phyloP scores from a whole-genome alignment of 2,888 invertebrate species.

The Trissonchulus sp. region DNA sequence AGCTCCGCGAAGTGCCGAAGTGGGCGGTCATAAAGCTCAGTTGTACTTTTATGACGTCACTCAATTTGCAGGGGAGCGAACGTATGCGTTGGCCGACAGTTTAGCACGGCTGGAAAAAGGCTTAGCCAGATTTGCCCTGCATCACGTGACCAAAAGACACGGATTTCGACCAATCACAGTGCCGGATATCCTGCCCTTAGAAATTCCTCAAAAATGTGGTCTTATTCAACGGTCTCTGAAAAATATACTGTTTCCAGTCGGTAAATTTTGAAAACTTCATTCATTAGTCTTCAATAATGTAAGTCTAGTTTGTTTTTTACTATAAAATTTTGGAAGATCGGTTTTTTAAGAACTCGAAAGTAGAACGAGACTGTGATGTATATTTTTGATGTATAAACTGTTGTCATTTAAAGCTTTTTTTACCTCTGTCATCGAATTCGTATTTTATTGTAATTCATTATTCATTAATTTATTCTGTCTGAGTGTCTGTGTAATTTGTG shows the following conservation, averaged over 20 bases:
- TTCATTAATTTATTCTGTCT: no score
- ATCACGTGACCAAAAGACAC: conserved; percentile 24
- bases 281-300: no score
- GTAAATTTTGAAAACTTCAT: no score
- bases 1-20: neutral
- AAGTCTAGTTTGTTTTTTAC: no score
- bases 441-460: no score
- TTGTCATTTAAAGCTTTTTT: no score
- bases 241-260: conserved; percentile 19
- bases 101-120: conserved; percentile 37
- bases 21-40: neutral
- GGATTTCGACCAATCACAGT: conserved; percentile 40
- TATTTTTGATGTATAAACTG: no score
- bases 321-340: no score
- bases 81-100: conserved; percentile 29
- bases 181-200: conserved; percentile 44
- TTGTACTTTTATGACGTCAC: neutral
- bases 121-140: conserved; percentile 35
- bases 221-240: conserved; percentile 35
- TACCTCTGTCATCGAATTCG: no score
- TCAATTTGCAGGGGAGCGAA: conserved; percentile 21
- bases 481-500: no score
- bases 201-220: conserved; percentile 45
- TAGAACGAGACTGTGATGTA: no score
- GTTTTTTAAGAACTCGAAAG: no score